Evolutionary conservation across 1,140 invertebrate genomes (phyloP).

Genomic region (Drosophila orena): DNA sequence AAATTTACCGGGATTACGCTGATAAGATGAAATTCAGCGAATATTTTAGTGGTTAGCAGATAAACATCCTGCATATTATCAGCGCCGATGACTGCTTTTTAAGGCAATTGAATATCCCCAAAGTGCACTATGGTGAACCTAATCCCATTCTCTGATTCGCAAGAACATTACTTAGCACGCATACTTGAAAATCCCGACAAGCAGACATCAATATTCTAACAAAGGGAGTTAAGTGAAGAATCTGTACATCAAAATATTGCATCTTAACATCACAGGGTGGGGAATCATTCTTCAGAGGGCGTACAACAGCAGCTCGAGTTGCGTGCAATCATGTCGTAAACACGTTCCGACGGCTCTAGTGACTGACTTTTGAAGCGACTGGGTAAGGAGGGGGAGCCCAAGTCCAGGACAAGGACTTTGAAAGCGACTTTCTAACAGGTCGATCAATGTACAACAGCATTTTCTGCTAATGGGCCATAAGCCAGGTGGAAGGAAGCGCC

Average conservation of each 20-base stretch:
- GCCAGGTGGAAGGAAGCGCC: constrained; percentile 64
- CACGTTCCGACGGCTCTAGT: constrained; percentile 47
- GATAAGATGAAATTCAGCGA: background rate
- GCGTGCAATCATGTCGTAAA: constrained; percentile 54
- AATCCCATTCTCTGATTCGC: background rate
- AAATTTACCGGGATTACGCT: background rate
- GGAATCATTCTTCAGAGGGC: too few relatives aligned
- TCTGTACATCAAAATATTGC: too few relatives aligned
- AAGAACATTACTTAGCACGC: constrained; percentile 4
- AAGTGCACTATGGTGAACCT: too few relatives aligned
- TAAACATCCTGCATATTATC: too few relatives aligned
- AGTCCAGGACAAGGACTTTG: constrained; percentile 1
- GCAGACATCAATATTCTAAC: background rate
- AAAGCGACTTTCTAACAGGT: background rate
- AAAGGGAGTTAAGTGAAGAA: too few relatives aligned
- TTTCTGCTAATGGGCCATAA: constrained; percentile 58
- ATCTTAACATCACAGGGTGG: too few relatives aligned
- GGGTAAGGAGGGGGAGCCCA: background rate
- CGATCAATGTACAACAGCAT: constrained; percentile 56
- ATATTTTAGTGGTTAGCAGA: background rate
- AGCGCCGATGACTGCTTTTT: too few relatives aligned
- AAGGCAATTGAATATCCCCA: too few relatives aligned
- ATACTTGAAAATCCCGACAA: background rate
- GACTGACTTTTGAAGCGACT: constrained; percentile 19
- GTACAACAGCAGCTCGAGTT: background rate